Evolutionary conservation across 2,113 vertebrate species (phyloP).

Genomic region (Mirza zaza): DNA sequence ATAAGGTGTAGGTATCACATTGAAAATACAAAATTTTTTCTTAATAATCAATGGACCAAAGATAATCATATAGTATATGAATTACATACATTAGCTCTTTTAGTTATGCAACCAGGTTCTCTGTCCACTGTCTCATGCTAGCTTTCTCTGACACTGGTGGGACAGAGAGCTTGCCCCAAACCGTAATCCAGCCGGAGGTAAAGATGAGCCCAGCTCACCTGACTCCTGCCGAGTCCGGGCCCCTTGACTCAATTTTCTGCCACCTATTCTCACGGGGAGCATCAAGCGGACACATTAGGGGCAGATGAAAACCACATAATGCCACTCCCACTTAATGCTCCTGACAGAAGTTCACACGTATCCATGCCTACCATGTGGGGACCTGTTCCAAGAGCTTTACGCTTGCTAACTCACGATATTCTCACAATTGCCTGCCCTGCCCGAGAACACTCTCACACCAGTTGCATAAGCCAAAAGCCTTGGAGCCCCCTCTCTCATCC

Average conservation of each 20-base stretch:
- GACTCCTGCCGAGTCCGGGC: background rate
- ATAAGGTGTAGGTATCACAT: background rate
- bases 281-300: background rate
- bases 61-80: background rate
- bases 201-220: background rate
- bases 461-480: background rate
- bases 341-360: background rate
- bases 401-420: too few species aligned
- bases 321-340: background rate
- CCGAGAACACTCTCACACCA: background rate
- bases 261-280: background rate
- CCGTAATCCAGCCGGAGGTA: background rate
- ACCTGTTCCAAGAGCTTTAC: background rate
- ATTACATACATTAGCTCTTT: background rate
- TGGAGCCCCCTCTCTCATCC: background rate
- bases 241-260: background rate
- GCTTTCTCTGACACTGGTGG: background rate
- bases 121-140: background rate
- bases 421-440: background rate
- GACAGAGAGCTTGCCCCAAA: background rate
- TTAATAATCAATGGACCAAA: background rate
- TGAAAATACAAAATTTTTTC: background rate
- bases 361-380: rapidly evolving
- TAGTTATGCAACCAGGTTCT: background rate
- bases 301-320: background rate